phyloP scores from a whole-genome alignment of 2,888 invertebrate species.

The Pheosia gnoma region DNA sequence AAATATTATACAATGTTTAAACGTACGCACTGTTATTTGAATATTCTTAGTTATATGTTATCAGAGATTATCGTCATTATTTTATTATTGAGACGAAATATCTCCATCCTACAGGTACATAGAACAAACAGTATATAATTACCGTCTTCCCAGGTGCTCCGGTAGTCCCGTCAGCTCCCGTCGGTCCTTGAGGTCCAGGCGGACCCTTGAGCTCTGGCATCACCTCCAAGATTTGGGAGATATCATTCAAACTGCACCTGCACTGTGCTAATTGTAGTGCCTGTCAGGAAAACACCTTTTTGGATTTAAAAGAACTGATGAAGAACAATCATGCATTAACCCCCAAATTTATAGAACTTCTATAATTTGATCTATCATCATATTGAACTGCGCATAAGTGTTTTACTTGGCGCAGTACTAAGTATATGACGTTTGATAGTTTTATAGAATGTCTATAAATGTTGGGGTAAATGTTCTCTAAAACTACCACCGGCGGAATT shows the following conservation, averaged over 20 bases:
- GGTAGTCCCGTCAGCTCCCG: conserved; percentile 90
- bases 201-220: conserved; percentile 88
- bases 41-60: too few relatives aligned
- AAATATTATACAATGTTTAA: not conserved
- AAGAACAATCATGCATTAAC: not conserved
- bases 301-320: not conserved
- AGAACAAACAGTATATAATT: conserved; percentile 34
- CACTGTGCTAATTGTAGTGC: conserved; percentile 83
- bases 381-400: too few relatives aligned
- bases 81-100: too few relatives aligned
- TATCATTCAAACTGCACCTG: conserved; percentile 88
- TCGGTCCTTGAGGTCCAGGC: conserved; percentile 85
- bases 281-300: conserved; percentile 46
- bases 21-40: too few relatives aligned
- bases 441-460: too few relatives aligned
- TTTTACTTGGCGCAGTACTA: too few relatives aligned
- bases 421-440: too few relatives aligned
- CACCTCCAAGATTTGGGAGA: conserved; percentile 85
- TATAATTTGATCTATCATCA: too few relatives aligned
- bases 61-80: too few relatives aligned
- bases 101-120: too few relatives aligned
- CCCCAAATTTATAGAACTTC: too few relatives aligned
- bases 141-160: conserved; percentile 93
- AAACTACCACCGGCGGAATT: not conserved
- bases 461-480: too few relatives aligned